Evolutionary conservation across 1,140 invertebrate genomes (phyloP).

Genomic region (Eriosoma lanigerum): DNA sequence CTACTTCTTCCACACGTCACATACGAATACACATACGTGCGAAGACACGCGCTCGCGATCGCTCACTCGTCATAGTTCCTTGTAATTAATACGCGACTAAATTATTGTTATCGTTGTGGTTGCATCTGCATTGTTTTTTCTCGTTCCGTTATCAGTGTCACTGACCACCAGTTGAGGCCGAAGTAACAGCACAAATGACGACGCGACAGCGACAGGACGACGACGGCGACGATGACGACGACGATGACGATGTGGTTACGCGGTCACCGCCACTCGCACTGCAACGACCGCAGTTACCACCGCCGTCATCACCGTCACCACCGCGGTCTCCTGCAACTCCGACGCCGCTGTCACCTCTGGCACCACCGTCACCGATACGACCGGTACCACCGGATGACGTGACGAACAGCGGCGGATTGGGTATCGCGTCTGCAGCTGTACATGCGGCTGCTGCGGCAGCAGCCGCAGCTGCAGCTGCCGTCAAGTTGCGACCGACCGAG

Average conservation of each 20-base stretch:
- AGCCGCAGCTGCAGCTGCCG: conserved; percentile 57
- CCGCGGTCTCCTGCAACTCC: conserved; percentile 38
- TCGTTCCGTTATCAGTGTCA: too few relatives aligned
- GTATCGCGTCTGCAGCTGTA: conserved; percentile 52
- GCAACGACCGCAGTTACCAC: conserved; percentile 29
- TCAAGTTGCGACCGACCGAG: conserved; percentile 22
- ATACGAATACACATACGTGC: not conserved
- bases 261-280: conserved; percentile 31
- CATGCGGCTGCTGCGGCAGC: conserved; percentile 55
- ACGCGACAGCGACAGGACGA: not conserved
- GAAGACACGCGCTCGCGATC: not conserved
- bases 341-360: not conserved
- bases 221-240: not conserved
- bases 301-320: conserved; percentile 2
- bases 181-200: not conserved
- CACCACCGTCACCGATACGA: not conserved
- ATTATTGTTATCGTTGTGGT: not conserved
- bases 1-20: conserved; percentile 10
- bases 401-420: conserved; percentile 43
- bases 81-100: not conserved
- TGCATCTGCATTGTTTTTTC: not conserved
- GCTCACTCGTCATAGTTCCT: not conserved
- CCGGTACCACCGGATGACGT: conserved; percentile 24
- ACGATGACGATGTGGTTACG: conserved; percentile 17
- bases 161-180: too few relatives aligned